phyloP scores from a whole-genome alignment of 2,113 vertebrate species.

The Pholis gunnellus region DNA sequence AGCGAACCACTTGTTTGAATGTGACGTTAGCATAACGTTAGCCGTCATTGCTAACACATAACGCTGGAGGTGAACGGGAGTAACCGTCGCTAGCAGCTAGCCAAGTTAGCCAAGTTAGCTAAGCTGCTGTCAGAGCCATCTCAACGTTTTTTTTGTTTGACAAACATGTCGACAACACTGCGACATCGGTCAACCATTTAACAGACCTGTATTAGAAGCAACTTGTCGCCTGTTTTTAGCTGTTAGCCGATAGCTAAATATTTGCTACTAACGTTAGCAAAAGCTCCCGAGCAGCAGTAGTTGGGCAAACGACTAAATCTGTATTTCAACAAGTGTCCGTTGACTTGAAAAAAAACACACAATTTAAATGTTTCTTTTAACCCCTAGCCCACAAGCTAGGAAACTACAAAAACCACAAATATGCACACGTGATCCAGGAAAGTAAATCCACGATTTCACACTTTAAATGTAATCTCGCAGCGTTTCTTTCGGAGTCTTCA shows the following conservation, averaged over 20 bases:
- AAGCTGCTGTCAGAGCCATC: conserved; percentile 52
- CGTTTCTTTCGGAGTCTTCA: conserved; percentile 17
- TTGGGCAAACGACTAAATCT: not conserved
- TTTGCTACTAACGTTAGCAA: conserved; percentile 32
- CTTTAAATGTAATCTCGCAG: conserved; percentile 26
- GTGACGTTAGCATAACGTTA: conserved; percentile 62
- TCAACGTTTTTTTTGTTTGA: not conserved
- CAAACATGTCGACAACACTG: conserved; percentile 16
- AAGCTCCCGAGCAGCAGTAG: conserved; percentile 20
- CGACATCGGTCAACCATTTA: not conserved
- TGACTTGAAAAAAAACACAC: not conserved
- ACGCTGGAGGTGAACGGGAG: conserved; percentile 4
- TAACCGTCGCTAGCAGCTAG: conserved; percentile 51
- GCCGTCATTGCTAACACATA: conserved; percentile 61
- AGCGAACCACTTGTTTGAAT: conserved; percentile 74
- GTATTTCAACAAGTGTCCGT: conserved; percentile 83
- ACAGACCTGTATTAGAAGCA: not conserved
- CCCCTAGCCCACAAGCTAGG: not conserved
- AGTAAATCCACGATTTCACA: conserved; percentile 44
- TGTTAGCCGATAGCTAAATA: conserved; percentile 30
- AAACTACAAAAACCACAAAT: not conserved
- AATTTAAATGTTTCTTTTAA: too few relatives aligned
- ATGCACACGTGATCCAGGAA: not conserved
- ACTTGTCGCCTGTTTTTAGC: conserved; percentile 1
- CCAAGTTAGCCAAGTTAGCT: conserved; percentile 37